Evolutionary conservation across 2,888 invertebrate species (phyloP), one percentile per base, ranked within the genome.

Genomic region (Chloroclystis v-ata): DNA sequence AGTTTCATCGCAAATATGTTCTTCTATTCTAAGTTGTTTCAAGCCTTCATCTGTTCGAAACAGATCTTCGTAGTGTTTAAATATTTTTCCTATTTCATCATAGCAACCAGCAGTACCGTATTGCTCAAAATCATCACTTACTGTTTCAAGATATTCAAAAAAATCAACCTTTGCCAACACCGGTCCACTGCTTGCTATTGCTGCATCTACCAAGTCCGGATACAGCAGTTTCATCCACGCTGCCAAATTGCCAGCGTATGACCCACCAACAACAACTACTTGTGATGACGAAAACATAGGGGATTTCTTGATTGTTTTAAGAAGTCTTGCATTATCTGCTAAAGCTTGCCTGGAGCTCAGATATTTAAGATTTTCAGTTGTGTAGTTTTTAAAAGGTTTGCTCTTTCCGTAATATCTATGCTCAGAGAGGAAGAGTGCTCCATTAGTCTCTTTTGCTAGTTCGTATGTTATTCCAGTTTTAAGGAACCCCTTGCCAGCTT

Each of bases 341-440:
- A 85, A 61, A 5, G 83, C 81, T 67, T 85, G 86, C 44, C 67
- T 66, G 0, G 81, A 68, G 58, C 69, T 80, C 7, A 85, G 64
- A 54, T 69, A 84, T 43, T 66, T 61, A n/a, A 85, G 63, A 48
- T 75, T 75, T 50, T 77, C 63, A 0, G 67, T 60, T 1, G 57
- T 72, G 1, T 63, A 62, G n/a, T 72, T 59, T 11, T 72, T 30
- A 8, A 81, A 68, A 1, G 85, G 85, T 52, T 73, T 74, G 49
- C 84, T 85, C 12, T 77, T 61, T 0, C 85, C 85, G 28, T 85
- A 85, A 59, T 82, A 86, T 52, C 86, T 77, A 38, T 85, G 85
- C 60, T 85, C 86, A 1, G 75, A 60, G 32, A 70, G 52, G 52
- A 67, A 82, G 69, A 86, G 69, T 1, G 79, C 84, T 1, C 84